Evolutionary conservation across 2,797 vertebrate genomes (phyloP).

Genomic region (Pelochelys cantorii): DNA sequence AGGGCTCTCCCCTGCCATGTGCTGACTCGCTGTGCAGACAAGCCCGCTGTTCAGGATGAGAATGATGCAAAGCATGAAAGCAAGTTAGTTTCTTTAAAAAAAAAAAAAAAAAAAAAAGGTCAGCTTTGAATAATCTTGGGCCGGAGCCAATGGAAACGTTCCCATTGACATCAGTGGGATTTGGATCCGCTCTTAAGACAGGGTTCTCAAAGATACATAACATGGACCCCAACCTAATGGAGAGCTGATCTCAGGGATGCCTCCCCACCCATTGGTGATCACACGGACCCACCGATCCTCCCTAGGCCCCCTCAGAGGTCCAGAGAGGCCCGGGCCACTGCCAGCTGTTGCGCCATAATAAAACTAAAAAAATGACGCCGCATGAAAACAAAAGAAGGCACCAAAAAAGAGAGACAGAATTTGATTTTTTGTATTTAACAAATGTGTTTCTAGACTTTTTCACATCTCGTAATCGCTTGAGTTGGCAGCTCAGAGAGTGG

Average conservation of each 20-base stretch:
- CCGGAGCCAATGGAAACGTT: not conserved
- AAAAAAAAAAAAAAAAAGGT: not conserved
- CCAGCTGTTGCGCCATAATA: no score
- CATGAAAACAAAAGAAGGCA: no score
- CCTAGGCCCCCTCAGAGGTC: no score
- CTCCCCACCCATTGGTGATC: not conserved
- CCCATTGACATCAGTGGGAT: not conserved
- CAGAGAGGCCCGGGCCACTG: no score
- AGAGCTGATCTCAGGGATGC: not conserved
- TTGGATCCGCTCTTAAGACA: not conserved
- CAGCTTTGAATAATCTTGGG: not conserved
- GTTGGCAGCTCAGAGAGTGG: no score
- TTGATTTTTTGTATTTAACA: no score
- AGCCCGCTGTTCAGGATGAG: fast-evolving
- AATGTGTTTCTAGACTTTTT: no score
- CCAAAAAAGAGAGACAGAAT: no score
- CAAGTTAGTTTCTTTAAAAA: fast-evolving
- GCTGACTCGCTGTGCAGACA: not conserved
- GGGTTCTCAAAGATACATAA: not conserved
- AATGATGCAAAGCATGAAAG: not conserved
- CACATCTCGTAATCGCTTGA: no score
- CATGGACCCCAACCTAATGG: not conserved
- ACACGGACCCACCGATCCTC: not conserved
- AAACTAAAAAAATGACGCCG: no score
- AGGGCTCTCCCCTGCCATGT: not conserved